These are phyloP conservation scores for Hapalemur alaotrensis DNA, from an alignment of 2,797 vertebrate genomes.

Conservation along the genomic window DNA sequence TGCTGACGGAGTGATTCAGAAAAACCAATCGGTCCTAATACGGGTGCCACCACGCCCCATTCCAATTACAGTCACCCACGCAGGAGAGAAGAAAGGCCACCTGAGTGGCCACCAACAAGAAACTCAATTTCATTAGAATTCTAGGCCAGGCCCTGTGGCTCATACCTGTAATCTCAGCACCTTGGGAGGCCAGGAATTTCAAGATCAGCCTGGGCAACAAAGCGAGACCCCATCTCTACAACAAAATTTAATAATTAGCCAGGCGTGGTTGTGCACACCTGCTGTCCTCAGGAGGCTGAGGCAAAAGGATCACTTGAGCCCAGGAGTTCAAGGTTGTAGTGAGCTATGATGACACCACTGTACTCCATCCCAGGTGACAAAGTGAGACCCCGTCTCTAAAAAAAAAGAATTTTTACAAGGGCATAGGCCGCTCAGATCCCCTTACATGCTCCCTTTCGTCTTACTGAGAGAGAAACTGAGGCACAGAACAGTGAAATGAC, in stretches of 20 bases:
- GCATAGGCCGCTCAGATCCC: background rate
- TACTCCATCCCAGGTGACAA: background rate
- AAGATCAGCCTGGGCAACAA: background rate
- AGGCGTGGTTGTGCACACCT: background rate
- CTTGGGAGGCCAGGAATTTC: background rate
- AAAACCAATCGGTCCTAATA: background rate
- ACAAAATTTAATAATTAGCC: background rate
- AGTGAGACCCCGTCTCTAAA: background rate
- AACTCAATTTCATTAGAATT: background rate
- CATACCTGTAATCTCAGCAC: background rate
- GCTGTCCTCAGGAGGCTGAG: background rate
- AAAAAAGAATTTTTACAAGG: background rate
- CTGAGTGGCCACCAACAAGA: background rate
- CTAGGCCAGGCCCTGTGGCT: background rate
- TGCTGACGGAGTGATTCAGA: background rate
- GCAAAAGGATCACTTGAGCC: background rate
- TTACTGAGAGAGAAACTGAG: constrained; percentile 3
- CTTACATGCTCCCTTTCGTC: background rate
- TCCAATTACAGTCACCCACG: background rate
- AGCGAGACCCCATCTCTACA: background rate
- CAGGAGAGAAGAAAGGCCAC: background rate
- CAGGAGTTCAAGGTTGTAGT: background rate
- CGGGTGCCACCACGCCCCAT: rapidly evolving
- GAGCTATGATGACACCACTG: background rate
- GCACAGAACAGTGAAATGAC: background rate